Evolutionary conservation across 2,797 vertebrate genomes (phyloP).

Genomic region (Chaetophractus vellerosus): DNA sequence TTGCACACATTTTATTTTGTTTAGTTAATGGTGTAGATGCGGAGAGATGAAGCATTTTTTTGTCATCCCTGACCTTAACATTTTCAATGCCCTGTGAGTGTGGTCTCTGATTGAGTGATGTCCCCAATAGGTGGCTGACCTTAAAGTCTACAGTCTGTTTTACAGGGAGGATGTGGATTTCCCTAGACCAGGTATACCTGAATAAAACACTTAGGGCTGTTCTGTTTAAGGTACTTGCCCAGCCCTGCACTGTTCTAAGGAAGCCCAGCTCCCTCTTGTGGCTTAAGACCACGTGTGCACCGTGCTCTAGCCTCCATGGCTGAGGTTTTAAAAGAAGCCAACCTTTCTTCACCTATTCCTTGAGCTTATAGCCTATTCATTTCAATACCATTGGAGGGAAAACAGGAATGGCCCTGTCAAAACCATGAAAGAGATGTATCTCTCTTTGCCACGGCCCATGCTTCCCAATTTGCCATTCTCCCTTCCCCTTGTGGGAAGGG

Average conservation of each 20-base stretch:
- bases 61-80: not conserved
- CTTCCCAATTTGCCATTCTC: not conserved
- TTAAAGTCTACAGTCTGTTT: not conserved
- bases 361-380: not conserved
- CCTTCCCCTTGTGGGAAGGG: not conserved
- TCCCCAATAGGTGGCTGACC: not conserved
- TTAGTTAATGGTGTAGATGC: not conserved
- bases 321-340: not conserved
- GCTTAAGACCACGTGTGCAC: not conserved
- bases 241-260: slow-evolving; percentile 8
- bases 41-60: not conserved
- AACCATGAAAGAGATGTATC: not conserved
- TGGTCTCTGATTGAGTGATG: not conserved
- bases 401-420: not conserved
- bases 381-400: not conserved
- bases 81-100: not conserved
- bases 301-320: not conserved
- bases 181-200: not conserved
- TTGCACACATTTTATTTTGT: not conserved
- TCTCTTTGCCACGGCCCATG: not conserved
- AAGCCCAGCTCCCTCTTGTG: slow-evolving; percentile 42
- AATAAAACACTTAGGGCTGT: not conserved
- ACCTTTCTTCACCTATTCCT: not conserved
- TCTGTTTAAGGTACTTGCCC: not conserved
- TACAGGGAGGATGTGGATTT: not conserved